These are phyloP conservation scores for Pseudobourletiella spinata DNA, from an alignment of 1,140 invertebrate genomes.

Conservation along the genomic window DNA sequence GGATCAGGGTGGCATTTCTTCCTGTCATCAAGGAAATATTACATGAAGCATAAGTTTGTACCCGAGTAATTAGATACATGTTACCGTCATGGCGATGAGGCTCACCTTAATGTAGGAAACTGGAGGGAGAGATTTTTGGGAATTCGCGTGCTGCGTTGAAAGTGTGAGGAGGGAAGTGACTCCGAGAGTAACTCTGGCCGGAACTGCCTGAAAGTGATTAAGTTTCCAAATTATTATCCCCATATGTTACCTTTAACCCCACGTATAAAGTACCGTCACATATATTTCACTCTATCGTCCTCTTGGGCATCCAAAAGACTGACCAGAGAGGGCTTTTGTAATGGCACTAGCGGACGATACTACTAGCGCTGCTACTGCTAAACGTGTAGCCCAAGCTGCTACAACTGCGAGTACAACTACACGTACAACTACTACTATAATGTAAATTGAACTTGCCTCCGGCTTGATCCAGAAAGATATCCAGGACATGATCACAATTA, in stretches of 20 bases:
- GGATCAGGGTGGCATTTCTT: too few species aligned
- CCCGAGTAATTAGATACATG: too few species aligned
- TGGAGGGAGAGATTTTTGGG: conserved; percentile 75
- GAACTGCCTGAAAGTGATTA: background rate
- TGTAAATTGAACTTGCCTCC: conserved; percentile 52
- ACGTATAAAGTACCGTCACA: too few species aligned
- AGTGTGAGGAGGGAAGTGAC: conserved; percentile 74
- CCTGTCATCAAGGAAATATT: too few species aligned
- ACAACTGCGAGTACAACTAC: background rate
- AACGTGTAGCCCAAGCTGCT: conserved; percentile 39
- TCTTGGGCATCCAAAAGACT: background rate
- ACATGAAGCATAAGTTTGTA: too few species aligned
- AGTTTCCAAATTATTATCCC: background rate
- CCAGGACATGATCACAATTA: conserved; percentile 88
- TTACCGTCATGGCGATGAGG: too few species aligned
- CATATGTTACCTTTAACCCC: too few species aligned
- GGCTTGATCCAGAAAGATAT: conserved; percentile 90
- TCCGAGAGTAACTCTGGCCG: conserved; percentile 56
- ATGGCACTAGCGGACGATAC: background rate
- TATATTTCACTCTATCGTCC: too few species aligned
- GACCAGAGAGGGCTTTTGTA: background rate
- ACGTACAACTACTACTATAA: background rate
- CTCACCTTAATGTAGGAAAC: conserved; percentile 66
- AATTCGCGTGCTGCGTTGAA: conserved; percentile 83
- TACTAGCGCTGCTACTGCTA: conserved; percentile 52